phyloP scores from a whole-genome alignment of 2,113 vertebrate species.

The Lasiurus cinereus region DNA sequence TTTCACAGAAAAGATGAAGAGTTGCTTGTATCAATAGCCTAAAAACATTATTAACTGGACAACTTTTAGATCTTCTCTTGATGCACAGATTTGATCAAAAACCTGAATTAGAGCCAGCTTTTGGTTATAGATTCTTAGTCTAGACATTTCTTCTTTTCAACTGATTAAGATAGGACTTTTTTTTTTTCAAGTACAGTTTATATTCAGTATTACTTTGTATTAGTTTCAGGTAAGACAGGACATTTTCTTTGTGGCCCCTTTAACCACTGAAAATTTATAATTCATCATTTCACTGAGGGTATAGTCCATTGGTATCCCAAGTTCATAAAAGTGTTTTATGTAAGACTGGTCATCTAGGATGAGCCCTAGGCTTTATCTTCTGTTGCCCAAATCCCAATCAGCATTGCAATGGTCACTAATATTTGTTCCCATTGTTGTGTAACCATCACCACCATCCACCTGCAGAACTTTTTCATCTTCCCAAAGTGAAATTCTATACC shows the following conservation, averaged over 20 bases:
- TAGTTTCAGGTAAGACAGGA: too few relatives aligned
- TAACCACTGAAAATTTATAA: not conserved
- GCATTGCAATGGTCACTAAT: not conserved
- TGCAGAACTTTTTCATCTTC: not conserved
- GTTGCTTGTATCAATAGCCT: not conserved
- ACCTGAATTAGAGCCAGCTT: constrained; percentile 10
- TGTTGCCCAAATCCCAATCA: not conserved
- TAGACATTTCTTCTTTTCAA: constrained; percentile 19
- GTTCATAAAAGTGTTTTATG: not conserved
- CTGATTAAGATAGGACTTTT: not conserved
- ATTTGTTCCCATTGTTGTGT: not conserved
- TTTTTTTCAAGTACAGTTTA: not conserved
- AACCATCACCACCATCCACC: not conserved
- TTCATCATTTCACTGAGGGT: not conserved
- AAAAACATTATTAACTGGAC: not conserved
- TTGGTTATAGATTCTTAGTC: not conserved
- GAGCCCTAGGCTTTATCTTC: not conserved
- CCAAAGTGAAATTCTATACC: not conserved
- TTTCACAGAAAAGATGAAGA: not conserved
- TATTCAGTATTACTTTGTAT: too few relatives aligned
- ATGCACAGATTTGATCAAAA: not conserved
- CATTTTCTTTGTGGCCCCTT: not conserved
- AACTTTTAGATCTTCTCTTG: not conserved
- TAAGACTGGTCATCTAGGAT: not conserved
- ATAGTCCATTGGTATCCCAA: not conserved